Evolutionary conservation across 2,797 vertebrate species (phyloP).

Genomic region (Sebastiscus albofasciatus): DNA sequence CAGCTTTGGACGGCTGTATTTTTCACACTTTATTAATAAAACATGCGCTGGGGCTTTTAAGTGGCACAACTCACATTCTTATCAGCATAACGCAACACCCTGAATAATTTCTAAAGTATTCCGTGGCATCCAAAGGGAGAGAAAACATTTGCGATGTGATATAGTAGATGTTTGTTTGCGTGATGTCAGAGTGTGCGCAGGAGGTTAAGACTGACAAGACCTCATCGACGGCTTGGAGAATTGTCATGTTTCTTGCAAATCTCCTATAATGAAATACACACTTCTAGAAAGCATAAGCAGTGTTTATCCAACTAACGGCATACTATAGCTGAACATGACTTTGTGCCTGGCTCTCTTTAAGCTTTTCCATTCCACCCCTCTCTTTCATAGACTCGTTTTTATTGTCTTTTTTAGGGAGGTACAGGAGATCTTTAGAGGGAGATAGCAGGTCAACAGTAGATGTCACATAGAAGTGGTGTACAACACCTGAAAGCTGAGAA

Average conservation of each 20-base stretch:
- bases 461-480: too few species aligned
- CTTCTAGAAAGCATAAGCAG: background rate
- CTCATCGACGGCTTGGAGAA: background rate
- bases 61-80: constrained; percentile 48
- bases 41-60: constrained; percentile 38
- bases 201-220: background rate
- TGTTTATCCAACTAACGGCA: background rate
- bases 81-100: constrained; percentile 40
- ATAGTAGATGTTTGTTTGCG: constrained; percentile 23
- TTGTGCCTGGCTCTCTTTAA: background rate
- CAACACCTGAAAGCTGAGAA: too few species aligned
- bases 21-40: constrained; percentile 50
- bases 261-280: background rate
- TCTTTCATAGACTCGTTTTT: too few species aligned
- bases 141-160: constrained; percentile 13
- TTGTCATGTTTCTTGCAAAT: background rate
- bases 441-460: too few species aligned
- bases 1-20: constrained; percentile 24
- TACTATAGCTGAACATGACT: background rate
- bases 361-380: too few species aligned
- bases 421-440: too few species aligned
- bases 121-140: constrained; percentile 20
- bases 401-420: too few species aligned
- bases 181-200: background rate
- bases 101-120: constrained; percentile 34